Conservation (phyloP, 1,140 invertebrate species). For the Drosophila littoralis region DNA sequence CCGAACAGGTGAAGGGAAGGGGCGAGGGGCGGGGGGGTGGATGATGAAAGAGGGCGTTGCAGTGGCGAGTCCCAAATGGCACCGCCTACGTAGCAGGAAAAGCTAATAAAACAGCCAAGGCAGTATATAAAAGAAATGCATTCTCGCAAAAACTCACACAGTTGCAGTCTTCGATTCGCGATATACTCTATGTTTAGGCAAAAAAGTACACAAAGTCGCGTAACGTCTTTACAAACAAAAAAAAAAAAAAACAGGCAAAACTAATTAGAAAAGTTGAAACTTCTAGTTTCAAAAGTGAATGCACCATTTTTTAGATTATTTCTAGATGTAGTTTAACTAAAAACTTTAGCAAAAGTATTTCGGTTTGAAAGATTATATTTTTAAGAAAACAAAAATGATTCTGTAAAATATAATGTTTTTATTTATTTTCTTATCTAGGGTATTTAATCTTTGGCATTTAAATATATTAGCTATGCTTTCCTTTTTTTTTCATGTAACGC, state of each 20-base stretch:
- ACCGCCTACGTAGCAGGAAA: neutral
- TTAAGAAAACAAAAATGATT: no score
- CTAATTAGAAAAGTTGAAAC: no score
- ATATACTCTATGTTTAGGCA: neutral
- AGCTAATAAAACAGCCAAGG: constrained; percentile 10
- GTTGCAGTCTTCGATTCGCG: neutral
- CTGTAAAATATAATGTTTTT: neutral
- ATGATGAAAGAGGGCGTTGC: neutral
- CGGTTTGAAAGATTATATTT: no score
- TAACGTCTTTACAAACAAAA: no score
- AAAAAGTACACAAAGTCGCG: neutral
- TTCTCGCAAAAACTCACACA: neutral
- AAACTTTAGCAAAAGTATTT: no score
- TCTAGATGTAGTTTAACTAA: no score
- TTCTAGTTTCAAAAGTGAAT: no score
- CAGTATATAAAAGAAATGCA: constrained; percentile 8
- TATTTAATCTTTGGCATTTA: neutral
- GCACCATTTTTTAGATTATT: no score
- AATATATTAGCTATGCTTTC: neutral
- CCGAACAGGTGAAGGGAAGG: neutral
- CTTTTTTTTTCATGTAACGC: neutral
- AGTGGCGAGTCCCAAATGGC: neutral
- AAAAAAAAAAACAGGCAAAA: no score
- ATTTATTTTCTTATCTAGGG: neutral
- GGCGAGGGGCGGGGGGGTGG: neutral